Evolutionary conservation across 2,888 invertebrate genomes (phyloP), one percentile per base, ranked within the genome.

Genomic region (Hipparchia sbordonii): DNA sequence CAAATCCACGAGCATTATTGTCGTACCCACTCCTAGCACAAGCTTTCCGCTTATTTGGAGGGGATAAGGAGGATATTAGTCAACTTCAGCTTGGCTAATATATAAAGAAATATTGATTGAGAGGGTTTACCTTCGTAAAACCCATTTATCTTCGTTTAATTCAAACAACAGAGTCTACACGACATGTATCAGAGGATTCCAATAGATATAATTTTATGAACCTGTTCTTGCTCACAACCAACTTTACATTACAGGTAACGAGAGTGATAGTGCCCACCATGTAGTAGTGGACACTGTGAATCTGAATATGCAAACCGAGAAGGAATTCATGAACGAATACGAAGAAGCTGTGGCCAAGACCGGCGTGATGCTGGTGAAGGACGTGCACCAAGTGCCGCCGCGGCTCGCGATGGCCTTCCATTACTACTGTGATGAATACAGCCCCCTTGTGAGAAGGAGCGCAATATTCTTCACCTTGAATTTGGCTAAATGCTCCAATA

Each of bases 341-440:
- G 82, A 84, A 0, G 81, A 82, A 5, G 87, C 86, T 46, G 82
- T 93, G 0, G 80, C 82, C 46, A 82, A 79, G 78, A 84, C 84
- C 6, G 93, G 93, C 5, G 89, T 92, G 33, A 84, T 94, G 87
- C 82, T 94, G 2, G 88, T 94, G 6, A 87, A 84, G 61, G 85
- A 91, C 66, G 70, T 94, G 6, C 90, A 90, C 33, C 83, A 78
- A 23, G 80, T 94, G 2, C 91, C 93, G 0, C 86, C 93, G 0
- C 76, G 82, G 5, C 82, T 93, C 1, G 94, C 93, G 0, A 93
- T 92, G 91, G 94, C 93, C 1, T 92, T 94, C 77, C 94, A 94
- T 78, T 94, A 92, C 76, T 93, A 92, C 76, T 94, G 94, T 75
- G 94, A 94, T 80, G 94, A 94, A 77, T 91, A 88, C 79, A 89